Conservation (phyloP, 2,113 vertebrate species). For the Ovis aries region ARS-UI_Ramb_v3.0 NC_056070.1:24523001-24523500, state of each 20-base stretch:
- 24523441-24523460: background rate
- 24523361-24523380: background rate
- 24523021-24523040: background rate
- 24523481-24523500: background rate
- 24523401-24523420: background rate
- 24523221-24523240: background rate
- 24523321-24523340: background rate
- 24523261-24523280: background rate
- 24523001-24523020: background rate
- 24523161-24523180: accelerated
- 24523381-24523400: background rate
- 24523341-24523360: background rate
- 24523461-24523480: background rate
- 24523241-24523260: background rate
- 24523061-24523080: background rate
- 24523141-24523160: no score
- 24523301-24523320: background rate
- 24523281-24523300: background rate
- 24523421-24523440: background rate
- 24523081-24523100: no score
- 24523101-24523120: no score
- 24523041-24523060: background rate
- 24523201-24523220: background rate
- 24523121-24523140: no score
- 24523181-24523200: no score